A percentile compares a stretch with the other conserved stretches of the same genome.
Evolutionary conservation across 2,888 invertebrate genomes (phyloP).

Genomic region (Crossocerus cetratus): DNA sequence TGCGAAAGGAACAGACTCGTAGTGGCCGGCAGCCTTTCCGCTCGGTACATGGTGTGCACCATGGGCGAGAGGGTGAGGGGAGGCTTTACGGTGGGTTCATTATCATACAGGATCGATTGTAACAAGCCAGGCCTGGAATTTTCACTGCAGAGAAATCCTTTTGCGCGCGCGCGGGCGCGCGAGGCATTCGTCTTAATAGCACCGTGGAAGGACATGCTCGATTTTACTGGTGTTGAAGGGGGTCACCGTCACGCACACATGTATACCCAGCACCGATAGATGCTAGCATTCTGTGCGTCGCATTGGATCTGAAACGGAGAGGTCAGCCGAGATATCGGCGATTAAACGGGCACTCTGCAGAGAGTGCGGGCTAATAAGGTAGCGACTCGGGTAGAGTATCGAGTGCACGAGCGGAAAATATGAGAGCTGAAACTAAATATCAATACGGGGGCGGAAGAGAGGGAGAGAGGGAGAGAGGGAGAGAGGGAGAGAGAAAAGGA

Average conservation of each 20-base stretch:
- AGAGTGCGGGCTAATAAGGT: not conserved
- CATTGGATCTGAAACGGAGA: too few species aligned
- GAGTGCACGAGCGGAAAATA: not conserved
- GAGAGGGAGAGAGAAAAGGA: conserved; percentile 33
- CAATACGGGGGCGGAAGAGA: not conserved
- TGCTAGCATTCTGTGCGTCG: not conserved
- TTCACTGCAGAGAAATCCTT: conserved; percentile 29
- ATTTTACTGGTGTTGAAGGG: conserved; percentile 29
- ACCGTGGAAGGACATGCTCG: conserved; percentile 11
- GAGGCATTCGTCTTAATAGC: conserved; percentile 25
- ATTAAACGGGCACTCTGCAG: not conserved
- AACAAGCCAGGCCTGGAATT: not conserved
- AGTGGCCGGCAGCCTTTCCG: not conserved
- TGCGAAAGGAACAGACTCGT: not conserved
- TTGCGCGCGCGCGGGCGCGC: not conserved
- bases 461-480: conserved; percentile 22
- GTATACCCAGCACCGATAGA: not conserved
- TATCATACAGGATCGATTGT: conserved; percentile 16
- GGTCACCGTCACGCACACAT: conserved; percentile 20
- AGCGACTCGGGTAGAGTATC: not conserved
- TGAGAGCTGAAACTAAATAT: too few species aligned
- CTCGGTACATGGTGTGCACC: too few species aligned
- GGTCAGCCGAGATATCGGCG: too few species aligned
- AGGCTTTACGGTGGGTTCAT: conserved; percentile 3
- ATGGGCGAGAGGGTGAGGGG: not conserved